These are phyloP conservation scores for Sinocyclocheilus anophthalmus DNA, from an alignment of 2,113 vertebrate species.

Conservation along the genomic window DNA sequence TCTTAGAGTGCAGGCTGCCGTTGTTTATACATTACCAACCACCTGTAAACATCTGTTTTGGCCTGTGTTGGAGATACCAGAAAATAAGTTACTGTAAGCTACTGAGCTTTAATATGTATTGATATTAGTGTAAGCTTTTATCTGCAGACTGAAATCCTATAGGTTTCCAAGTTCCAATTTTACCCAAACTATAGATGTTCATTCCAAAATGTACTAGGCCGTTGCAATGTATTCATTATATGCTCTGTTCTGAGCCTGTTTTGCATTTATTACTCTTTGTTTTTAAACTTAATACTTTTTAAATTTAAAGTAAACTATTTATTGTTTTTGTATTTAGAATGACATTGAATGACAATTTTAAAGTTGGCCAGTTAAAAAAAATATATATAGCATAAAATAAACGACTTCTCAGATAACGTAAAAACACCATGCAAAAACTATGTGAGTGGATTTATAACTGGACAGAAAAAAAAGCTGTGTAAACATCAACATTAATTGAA, in stretches of 20 bases:
- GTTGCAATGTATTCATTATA: not conserved
- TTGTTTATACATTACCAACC: not conserved
- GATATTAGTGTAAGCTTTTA: not conserved
- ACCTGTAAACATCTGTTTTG: not conserved
- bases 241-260: not conserved
- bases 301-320: not conserved
- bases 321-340: not conserved
- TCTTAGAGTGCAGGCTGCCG: not conserved
- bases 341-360: not conserved
- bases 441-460: not conserved
- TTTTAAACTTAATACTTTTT: no score
- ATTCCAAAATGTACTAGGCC: not conserved
- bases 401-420: not conserved
- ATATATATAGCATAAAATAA: no score
- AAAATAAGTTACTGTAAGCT: not conserved
- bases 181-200: not conserved
- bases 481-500: not conserved
- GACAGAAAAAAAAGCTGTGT: not conserved
- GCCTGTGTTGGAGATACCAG: not conserved
- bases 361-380: not conserved
- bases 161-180: not conserved
- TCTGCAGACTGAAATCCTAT: no score
- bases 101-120: not conserved
- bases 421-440: not conserved
- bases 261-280: not conserved